A percentile compares a stretch with the other conserved stretches of the same genome.
These are phyloP conservation scores for Phoxinus phoxinus DNA, from an alignment of 2,113 vertebrate species.

Conservation along the genomic window DNA sequence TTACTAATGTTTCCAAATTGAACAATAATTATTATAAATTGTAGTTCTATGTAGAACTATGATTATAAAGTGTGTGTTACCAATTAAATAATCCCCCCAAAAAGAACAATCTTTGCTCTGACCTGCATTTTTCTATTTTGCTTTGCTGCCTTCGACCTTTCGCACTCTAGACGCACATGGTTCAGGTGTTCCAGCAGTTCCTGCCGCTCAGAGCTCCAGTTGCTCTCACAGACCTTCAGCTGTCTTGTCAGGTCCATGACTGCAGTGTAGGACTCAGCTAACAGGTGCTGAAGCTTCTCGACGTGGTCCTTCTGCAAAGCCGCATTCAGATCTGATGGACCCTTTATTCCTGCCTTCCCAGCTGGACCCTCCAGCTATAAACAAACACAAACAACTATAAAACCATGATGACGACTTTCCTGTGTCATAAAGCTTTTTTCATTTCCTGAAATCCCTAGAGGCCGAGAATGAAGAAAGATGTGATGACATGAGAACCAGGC, in stretches of 20 bases:
- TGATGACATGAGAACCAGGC: not conserved
- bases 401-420: not conserved
- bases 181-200: conserved; percentile 82
- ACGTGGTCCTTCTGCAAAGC: conserved; percentile 78
- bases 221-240: conserved; percentile 82
- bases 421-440: not conserved
- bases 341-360: conserved; percentile 70
- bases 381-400: not conserved
- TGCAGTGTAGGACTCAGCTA: conserved; percentile 82
- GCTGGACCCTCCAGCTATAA: conserved; percentile 78
- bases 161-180: conserved; percentile 77
- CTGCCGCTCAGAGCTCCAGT: conserved; percentile 84
- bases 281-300: conserved; percentile 84
- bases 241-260: conserved; percentile 86
- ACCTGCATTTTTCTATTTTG: conserved; percentile 17
- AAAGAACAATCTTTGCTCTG: not conserved
- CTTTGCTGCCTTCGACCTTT: conserved; percentile 64
- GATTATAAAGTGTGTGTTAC: not conserved
- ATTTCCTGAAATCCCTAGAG: not conserved
- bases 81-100: not conserved
- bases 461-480: not conserved
- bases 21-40: not conserved
- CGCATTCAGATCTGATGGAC: conserved; percentile 76
- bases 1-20: not conserved
- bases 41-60: no score